Conservation (phyloP, 2,797 vertebrate genomes). For the Lutjanus argentimaculatus region DNA sequence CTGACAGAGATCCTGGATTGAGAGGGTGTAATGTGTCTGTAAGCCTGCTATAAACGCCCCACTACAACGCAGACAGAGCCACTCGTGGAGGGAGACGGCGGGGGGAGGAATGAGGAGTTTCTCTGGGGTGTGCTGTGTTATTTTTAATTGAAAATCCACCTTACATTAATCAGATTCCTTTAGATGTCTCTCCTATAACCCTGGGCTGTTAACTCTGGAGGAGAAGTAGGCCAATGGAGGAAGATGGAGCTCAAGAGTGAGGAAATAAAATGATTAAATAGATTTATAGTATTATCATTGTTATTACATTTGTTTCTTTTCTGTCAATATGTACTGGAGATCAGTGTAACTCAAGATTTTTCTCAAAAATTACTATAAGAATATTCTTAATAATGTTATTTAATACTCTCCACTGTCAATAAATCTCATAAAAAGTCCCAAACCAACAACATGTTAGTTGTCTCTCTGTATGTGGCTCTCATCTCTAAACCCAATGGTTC, state of each 20-base stretch:
- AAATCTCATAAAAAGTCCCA: neutral
- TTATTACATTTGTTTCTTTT: neutral
- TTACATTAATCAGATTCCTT: conserved; percentile 30
- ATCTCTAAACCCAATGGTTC: neutral
- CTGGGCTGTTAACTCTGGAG: conserved; percentile 1
- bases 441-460: neutral
- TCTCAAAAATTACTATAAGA: neutral
- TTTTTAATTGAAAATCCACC: conserved; percentile 44
- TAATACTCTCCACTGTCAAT: neutral
- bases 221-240: neutral
- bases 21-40: conserved; percentile 11
- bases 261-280: neutral
- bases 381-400: neutral
- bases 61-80: neutral
- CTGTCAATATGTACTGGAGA: neutral
- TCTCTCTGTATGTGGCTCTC: neutral
- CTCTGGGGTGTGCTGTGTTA: conserved; percentile 2
- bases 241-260: neutral
- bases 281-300: neutral
- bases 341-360: neutral
- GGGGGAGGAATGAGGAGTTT: neutral
- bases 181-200: neutral
- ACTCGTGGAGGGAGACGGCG: neutral
- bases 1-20: conserved; percentile 13
- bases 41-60: neutral